phyloP scores from a whole-genome alignment of 2,888 invertebrate genomes.

The Lissonota sp. region DNA sequence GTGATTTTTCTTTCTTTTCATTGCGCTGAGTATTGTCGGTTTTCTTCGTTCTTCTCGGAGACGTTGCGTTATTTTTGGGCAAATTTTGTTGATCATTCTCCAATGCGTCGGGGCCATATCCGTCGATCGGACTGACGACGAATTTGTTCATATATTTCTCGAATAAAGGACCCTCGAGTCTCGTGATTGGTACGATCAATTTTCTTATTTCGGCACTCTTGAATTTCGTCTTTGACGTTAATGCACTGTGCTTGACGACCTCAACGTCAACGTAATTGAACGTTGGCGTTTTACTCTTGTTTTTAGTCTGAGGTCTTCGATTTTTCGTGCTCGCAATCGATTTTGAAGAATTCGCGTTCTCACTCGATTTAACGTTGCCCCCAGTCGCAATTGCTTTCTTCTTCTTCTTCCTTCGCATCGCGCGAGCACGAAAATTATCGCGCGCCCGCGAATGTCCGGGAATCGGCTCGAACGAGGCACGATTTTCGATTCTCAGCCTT shows the following conservation, averaged over 20 bases:
- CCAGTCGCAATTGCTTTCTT: not conserved
- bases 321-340: not conserved
- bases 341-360: constrained; percentile 4
- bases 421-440: not conserved
- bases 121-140: not conserved
- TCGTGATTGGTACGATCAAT: constrained; percentile 33
- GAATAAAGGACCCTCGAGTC: constrained; percentile 40
- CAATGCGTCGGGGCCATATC: not conserved
- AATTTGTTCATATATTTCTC: constrained; percentile 42
- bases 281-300: not conserved
- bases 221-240: constrained; percentile 17
- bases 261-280: constrained; percentile 45
- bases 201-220: constrained; percentile 39
- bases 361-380: not conserved
- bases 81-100: not conserved
- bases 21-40: not conserved
- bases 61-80: not conserved
- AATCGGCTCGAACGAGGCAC: not conserved
- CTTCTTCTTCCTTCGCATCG: not conserved
- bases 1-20: not conserved
- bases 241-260: not conserved
- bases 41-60: not conserved
- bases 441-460: constrained; percentile 5
- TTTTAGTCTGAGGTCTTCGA: constrained; percentile 13
- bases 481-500: not conserved